Percentiles rank a stretch among this genome's conserved stretches.
Conservation (phyloP, 92 coral and sea anemone species). For the Umimayanthus kanabou region DNA sequence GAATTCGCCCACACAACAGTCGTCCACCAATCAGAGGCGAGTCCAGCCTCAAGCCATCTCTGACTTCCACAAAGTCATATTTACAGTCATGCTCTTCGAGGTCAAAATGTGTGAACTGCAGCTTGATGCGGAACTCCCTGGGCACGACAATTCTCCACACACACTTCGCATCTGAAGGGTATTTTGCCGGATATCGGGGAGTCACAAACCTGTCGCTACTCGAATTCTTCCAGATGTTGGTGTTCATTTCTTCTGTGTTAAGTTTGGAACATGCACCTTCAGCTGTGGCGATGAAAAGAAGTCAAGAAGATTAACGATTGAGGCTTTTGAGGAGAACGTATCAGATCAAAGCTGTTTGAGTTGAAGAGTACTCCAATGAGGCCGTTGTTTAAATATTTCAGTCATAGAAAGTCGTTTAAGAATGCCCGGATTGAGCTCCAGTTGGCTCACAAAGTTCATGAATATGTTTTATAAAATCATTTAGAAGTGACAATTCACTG, state of each 20-base stretch:
- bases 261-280: constrained; percentile 27
- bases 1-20: constrained; percentile 30
- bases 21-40: constrained; percentile 35
- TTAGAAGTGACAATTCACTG: too few species aligned
- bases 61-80: constrained; percentile 57
- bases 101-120: constrained; percentile 2
- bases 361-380: too few species aligned
- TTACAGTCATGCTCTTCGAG: constrained; percentile 48
- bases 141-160: constrained; percentile 57
- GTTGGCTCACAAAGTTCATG: too few species aligned
- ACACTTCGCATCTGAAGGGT: constrained; percentile 53
- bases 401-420: too few species aligned
- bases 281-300: background rate
- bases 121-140: constrained; percentile 31
- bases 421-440: too few species aligned
- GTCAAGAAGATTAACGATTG: background rate
- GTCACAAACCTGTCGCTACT: constrained; percentile 44
- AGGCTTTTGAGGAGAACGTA: background rate
- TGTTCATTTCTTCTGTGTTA: constrained; percentile 36
- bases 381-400: too few species aligned
- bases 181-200: constrained; percentile 49
- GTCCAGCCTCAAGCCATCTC: constrained; percentile 45
- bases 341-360: too few species aligned
- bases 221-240: constrained; percentile 33
- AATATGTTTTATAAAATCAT: too few species aligned